Base-by-base conservation (phyloP, 2,113 vertebrate species). In the Alosa alosa region DNA sequence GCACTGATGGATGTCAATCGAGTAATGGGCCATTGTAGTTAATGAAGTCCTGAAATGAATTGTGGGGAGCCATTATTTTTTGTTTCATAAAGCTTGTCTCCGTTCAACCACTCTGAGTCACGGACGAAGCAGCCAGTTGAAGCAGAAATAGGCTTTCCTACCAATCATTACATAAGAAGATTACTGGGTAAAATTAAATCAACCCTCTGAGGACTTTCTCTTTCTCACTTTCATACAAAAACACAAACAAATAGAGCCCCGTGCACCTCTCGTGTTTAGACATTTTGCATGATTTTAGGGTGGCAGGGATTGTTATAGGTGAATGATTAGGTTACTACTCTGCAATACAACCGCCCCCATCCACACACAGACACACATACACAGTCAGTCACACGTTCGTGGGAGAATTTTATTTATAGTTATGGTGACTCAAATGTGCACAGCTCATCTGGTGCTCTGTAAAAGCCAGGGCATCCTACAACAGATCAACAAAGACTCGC, bases 131-230 rank as follows among this genome's bases (percentile, higher is more conserved):
- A 68, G 20, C n/a, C n/a, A 25, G 64, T 3, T 68, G 64, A 68
- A 68, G 64, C 64, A 68, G 60, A 75, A 81, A 82, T 41, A 85
- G 60, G 57, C 72, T 86, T 83, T 55, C 22, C 84, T 82, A 25
- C 84, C 72, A 85, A 39, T 18, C 49, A 52, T 84, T 82, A 87
- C 11, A 45, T 86, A 86, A 89, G 78, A 31, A 7, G 78, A 86
- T 84, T 81, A 57, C 39, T 41, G 60, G 41, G 52, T 49, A 68
- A 68, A 68, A 68, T 68, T 25, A 83, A 83, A 83, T 57, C 82
- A 57, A 83, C 5, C 82, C 50, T 55, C 39, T 0, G 0, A 39
- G 31, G 64, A 68, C n/a, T 68, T 1, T 20, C 52, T 57, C 55
- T 22, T 60, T 60, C 55, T 60, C 7, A 9, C 64, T 68, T n/a